phyloP scores from a whole-genome alignment of 2,797 vertebrate genomes.

The Merluccius polli region DNA sequence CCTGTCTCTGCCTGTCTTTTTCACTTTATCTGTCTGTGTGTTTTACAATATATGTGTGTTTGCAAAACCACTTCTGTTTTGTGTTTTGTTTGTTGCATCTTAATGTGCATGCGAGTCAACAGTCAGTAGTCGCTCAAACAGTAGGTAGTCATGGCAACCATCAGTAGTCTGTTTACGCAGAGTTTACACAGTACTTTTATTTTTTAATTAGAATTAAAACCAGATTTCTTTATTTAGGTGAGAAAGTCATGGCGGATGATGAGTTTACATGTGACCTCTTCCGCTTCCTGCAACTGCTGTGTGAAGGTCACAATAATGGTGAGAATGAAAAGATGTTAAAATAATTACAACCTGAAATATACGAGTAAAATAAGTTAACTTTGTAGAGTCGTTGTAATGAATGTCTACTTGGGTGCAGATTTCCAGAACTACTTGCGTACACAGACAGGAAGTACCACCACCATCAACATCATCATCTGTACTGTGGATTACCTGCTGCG shows the following conservation, averaged over 20 bases:
- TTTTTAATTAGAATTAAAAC: slow-evolving; percentile 9
- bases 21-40: not conserved
- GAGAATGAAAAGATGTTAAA: slow-evolving; percentile 27
- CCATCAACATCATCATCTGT: slow-evolving; percentile 95
- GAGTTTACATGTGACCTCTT: slow-evolving; percentile 95
- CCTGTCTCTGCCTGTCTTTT: slow-evolving; percentile 26
- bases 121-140: slow-evolving; percentile 20
- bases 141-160: slow-evolving; percentile 23
- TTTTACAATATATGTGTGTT: slow-evolving; percentile 19
- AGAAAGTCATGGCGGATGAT: slow-evolving; percentile 96
- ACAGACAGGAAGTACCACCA: slow-evolving; percentile 92
- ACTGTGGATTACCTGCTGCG: slow-evolving; percentile 93
- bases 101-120: slow-evolving; percentile 30
- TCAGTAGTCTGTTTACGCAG: not conserved
- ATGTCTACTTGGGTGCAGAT: slow-evolving; percentile 66
- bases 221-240: slow-evolving; percentile 69
- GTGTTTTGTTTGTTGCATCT: slow-evolving; percentile 13
- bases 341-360: not conserved
- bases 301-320: slow-evolving; percentile 97
- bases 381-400: not conserved
- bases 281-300: slow-evolving; percentile 91
- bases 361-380: not conserved
- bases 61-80: slow-evolving; percentile 18
- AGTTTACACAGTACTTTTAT: not conserved
- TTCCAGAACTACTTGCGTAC: slow-evolving; percentile 95